Evolutionary conservation across 2,797 vertebrate genomes (phyloP).

Genomic region (Mormyrops boulengeri): DNA sequence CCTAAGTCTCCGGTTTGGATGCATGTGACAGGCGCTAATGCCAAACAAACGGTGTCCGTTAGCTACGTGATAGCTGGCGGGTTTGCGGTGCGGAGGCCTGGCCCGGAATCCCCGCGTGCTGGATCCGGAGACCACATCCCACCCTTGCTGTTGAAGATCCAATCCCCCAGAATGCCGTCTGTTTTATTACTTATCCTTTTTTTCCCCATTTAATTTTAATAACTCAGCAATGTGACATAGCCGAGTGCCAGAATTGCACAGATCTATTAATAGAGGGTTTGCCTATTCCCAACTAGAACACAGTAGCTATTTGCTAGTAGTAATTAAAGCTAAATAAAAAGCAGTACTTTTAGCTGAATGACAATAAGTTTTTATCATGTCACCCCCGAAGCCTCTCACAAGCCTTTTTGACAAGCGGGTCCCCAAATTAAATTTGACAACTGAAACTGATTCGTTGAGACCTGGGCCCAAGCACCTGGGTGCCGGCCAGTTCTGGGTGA

Average conservation of each 20-base stretch:
- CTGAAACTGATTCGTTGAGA: constrained; percentile 19
- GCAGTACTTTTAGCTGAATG: not conserved
- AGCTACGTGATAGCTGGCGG: not conserved
- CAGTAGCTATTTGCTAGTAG: not conserved
- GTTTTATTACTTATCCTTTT: constrained; percentile 44
- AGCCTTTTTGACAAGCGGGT: constrained; percentile 15
- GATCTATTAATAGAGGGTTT: constrained; percentile 47
- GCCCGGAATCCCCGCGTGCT: not conserved
- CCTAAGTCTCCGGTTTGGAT: constrained; percentile 46
- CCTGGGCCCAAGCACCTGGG: not conserved
- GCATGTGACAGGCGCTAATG: constrained; percentile 27
- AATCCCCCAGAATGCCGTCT: constrained; percentile 34
- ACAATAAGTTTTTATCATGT: constrained; percentile 22
- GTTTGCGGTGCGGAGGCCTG: not conserved
- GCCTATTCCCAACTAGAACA: constrained; percentile 30
- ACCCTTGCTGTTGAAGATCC: constrained; percentile 37
- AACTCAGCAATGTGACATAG: constrained; percentile 43
- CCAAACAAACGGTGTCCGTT: not conserved
- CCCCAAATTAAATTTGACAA: constrained; percentile 18
- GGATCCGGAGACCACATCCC: constrained; percentile 17
- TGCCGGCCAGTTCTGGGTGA: constrained; percentile 39
- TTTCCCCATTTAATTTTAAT: constrained; percentile 47
- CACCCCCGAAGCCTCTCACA: constrained; percentile 14
- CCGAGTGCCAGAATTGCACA: constrained; percentile 42
- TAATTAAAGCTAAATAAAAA: not conserved